Conservation (phyloP, 2,113 vertebrate species). For the Albula goreensis region DNA sequence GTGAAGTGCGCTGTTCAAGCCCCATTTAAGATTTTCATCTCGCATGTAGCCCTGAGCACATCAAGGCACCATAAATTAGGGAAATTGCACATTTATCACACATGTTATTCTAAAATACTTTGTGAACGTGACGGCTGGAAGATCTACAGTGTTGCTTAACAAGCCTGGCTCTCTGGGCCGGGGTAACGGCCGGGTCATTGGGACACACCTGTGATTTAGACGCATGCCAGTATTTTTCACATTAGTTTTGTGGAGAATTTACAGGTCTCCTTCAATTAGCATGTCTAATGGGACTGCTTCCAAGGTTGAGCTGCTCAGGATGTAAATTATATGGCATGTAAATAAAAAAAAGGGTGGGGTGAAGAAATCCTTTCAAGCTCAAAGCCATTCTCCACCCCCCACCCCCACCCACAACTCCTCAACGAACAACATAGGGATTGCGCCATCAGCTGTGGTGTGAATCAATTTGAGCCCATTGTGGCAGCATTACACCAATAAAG, state of each 20-base stretch:
- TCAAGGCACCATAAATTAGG: slow-evolving; percentile 93
- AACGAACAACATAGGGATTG: slow-evolving; percentile 36
- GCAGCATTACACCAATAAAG: slow-evolving; percentile 29
- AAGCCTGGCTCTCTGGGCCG: slow-evolving; percentile 60
- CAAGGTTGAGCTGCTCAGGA: slow-evolving; percentile 39
- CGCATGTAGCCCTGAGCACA: slow-evolving; percentile 87
- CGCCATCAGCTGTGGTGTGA: slow-evolving; percentile 29
- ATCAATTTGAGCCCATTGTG: slow-evolving; percentile 41
- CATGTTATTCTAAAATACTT: slow-evolving; percentile 96
- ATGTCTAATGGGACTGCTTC: slow-evolving; percentile 49
- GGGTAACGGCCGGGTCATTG: slow-evolving; percentile 77
- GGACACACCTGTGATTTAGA: slow-evolving; percentile 76
- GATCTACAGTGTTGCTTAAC: slow-evolving; percentile 72
- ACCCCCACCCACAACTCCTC: not conserved
- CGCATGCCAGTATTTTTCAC: slow-evolving; percentile 42
- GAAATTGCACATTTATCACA: slow-evolving; percentile 99
- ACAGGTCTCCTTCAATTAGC: slow-evolving; percentile 52
- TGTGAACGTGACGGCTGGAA: slow-evolving; percentile 77
- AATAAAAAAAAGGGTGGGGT: slow-evolving; percentile 47
- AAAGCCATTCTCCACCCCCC: slow-evolving; percentile 21
- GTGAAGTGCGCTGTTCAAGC: slow-evolving; percentile 95
- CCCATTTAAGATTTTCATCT: slow-evolving; percentile 99
- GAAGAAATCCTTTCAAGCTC: slow-evolving; percentile 26
- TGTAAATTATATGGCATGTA: slow-evolving; percentile 46
- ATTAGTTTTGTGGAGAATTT: slow-evolving; percentile 40